phyloP scores from a whole-genome alignment of 2,113 vertebrate genomes.

The Bolborhynchus lineola region DNA sequence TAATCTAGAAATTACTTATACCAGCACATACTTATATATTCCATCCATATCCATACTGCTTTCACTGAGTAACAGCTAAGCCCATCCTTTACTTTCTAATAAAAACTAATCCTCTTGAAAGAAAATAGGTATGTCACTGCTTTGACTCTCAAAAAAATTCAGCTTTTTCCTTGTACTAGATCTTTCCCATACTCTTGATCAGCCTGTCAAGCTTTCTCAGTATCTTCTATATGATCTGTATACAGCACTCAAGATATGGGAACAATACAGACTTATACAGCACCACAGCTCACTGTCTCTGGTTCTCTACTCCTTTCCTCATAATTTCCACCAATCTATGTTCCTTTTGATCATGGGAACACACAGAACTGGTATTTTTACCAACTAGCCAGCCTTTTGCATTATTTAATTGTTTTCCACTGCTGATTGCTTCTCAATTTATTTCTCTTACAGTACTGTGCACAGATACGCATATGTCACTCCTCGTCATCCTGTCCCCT shows the following conservation, averaged over 20 bases:
- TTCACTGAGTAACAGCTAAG: neutral
- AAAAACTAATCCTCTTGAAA: neutral
- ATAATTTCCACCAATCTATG: slow-evolving; percentile 12
- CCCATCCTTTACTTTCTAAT: neutral
- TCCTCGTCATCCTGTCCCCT: neutral
- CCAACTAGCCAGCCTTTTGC: neutral
- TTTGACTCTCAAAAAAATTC: neutral
- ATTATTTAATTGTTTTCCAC: neutral
- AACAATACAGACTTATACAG: neutral
- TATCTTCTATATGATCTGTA: neutral
- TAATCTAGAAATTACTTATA: neutral
- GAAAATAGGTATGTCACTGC: neutral
- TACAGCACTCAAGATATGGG: neutral
- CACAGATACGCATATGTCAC: neutral
- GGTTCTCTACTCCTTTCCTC: neutral
- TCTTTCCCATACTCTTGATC: neutral
- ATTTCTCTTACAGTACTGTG: neutral
- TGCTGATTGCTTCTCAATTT: neutral
- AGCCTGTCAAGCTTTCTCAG: neutral
- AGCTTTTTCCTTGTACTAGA: neutral
- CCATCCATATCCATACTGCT: neutral
- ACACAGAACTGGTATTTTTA: neutral
- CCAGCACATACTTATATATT: neutral
- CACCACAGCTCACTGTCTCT: neutral
- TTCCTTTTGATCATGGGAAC: neutral